A percentile compares a stretch with the other conserved stretches of the same genome.
These are phyloP conservation scores for Dynastes maya DNA, from an alignment of 2,888 invertebrate genomes.

Conservation along the genomic window DNA sequence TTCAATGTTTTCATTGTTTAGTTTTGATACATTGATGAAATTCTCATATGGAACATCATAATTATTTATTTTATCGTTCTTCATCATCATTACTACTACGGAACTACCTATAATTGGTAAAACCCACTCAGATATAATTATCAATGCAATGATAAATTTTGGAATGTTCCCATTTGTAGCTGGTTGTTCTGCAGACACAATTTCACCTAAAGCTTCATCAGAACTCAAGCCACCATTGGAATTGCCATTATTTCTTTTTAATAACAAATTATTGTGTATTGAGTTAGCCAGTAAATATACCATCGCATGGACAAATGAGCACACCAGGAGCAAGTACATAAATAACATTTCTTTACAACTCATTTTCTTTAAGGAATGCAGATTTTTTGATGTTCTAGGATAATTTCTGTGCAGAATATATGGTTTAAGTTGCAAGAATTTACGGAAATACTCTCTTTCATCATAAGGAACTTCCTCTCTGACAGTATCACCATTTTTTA, in stretches of 20 bases:
- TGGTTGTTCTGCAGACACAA: neutral
- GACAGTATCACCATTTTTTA: neutral
- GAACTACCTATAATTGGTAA: conserved; percentile 58
- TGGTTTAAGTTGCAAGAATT: conserved; percentile 9
- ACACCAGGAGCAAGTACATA: conserved; percentile 63
- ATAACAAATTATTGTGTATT: neutral
- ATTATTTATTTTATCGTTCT: conserved; percentile 13
- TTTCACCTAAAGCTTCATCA: neutral
- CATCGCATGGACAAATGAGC: conserved; percentile 64
- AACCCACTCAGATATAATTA: conserved; percentile 55
- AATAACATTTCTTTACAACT: conserved; percentile 57
- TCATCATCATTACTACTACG: conserved; percentile 34
- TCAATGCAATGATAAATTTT: conserved; percentile 31
- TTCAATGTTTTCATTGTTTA: conserved; percentile 52
- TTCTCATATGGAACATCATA: conserved; percentile 52
- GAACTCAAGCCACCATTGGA: neutral
- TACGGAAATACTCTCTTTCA: conserved; percentile 27
- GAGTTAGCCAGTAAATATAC: conserved; percentile 56
- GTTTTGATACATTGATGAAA: conserved; percentile 45
- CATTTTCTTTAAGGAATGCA: neutral
- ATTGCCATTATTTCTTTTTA: neutral
- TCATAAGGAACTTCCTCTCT: neutral
- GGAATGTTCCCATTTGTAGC: neutral
- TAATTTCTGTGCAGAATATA: neutral
- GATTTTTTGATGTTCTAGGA: neutral